phyloP scores from a whole-genome alignment of 2,888 invertebrate genomes.

The Macrophya annulata region DNA sequence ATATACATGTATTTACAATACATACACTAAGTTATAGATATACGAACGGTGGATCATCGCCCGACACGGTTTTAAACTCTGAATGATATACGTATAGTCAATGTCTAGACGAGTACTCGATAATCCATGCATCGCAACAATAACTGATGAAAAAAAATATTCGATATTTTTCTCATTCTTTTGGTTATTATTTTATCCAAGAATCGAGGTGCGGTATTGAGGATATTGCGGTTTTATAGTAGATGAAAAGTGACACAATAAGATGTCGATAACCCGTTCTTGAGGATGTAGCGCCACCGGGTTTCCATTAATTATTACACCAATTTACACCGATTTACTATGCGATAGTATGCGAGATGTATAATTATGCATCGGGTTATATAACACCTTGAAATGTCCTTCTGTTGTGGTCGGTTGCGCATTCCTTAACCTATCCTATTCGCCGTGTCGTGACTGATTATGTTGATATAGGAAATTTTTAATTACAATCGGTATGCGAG shows the following conservation, averaged over 20 bases:
- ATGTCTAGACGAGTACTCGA: slow-evolving; percentile 12
- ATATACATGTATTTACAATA: background rate
- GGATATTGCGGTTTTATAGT: background rate
- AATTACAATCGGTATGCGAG: background rate
- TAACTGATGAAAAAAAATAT: background rate
- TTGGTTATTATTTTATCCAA: background rate
- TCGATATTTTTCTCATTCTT: background rate
- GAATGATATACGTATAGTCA: background rate
- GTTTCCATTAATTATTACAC: slow-evolving; percentile 4
- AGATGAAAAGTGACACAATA: slow-evolving; percentile 42
- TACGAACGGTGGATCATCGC: slow-evolving; percentile 1
- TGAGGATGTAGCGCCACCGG: slow-evolving; percentile 16
- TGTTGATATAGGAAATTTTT: background rate
- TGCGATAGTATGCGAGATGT: background rate
- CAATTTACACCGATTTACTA: slow-evolving; percentile 11
- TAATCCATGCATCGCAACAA: slow-evolving; percentile 5
- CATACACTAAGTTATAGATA: slow-evolving; percentile 2
- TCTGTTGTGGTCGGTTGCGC: slow-evolving; percentile 5
- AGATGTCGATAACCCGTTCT: slow-evolving; percentile 47
- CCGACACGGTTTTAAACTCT: slow-evolving; percentile 23
- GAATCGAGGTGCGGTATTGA: background rate
- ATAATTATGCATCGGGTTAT: slow-evolving; percentile 41
- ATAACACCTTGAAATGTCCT: slow-evolving; percentile 34
- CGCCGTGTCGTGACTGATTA: background rate
- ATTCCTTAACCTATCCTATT: slow-evolving; percentile 32